A percentile compares a stretch with the other conserved stretches of the same genome.
These are phyloP conservation scores for Semotilus atromaculatus DNA, from an alignment of 2,797 vertebrate species.

Conservation along the genomic window DNA sequence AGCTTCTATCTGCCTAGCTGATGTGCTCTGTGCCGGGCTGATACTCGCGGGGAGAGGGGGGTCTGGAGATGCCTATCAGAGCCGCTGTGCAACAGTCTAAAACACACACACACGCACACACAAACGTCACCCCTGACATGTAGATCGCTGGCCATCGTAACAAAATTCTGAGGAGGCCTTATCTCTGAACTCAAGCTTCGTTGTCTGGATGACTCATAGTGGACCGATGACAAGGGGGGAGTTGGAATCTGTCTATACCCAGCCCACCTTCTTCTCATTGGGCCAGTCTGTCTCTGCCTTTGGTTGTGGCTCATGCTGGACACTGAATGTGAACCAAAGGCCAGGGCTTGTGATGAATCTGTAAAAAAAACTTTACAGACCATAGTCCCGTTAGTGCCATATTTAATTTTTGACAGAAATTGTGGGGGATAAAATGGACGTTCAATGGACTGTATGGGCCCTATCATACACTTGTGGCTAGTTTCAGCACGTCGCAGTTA, in stretches of 20 bases:
- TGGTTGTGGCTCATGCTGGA: neutral
- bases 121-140: constrained; percentile 63
- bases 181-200: constrained; percentile 78
- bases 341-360: neutral
- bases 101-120: constrained; percentile 42
- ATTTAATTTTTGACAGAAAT: neutral
- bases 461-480: too few species aligned
- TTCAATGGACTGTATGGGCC: neutral
- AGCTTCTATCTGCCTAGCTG: constrained; percentile 77
- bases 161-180: constrained; percentile 74
- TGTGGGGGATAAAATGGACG: neutral
- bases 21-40: constrained; percentile 77
- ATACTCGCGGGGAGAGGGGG: constrained; percentile 71
- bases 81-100: constrained; percentile 47
- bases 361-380: neutral
- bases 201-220: constrained; percentile 76
- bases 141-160: constrained; percentile 72
- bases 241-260: constrained; percentile 26
- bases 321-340: neutral
- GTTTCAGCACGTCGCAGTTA: too few species aligned
- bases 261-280: constrained; percentile 39
- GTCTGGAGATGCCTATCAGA: constrained; percentile 61
- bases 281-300: neutral
- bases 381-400: neutral
- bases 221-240: constrained; percentile 58